phyloP scores from a whole-genome alignment of 1,140 invertebrate species.

The Archegozetes longisetosus region DNA sequence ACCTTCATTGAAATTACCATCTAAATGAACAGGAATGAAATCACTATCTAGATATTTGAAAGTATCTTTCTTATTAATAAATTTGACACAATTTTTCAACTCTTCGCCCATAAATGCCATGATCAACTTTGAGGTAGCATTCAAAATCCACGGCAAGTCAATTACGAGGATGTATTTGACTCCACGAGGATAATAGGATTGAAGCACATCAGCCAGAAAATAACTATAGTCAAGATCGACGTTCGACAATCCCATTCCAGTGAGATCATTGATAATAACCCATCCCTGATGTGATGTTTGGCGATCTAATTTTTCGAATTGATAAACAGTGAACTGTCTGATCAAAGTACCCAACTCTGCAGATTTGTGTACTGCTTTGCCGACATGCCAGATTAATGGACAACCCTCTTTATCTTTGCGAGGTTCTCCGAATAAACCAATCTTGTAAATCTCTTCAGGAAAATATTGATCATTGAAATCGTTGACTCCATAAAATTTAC shows the following conservation, averaged over 20 bases:
- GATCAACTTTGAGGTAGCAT: background rate
- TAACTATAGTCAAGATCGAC: background rate
- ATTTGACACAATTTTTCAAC: background rate
- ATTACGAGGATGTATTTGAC: background rate
- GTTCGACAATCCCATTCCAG: background rate
- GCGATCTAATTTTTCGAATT: slow-evolving; percentile 5
- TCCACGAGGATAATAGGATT: background rate
- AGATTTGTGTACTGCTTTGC: background rate
- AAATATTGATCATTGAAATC: slow-evolving; percentile 9
- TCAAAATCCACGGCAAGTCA: slow-evolving; percentile 4
- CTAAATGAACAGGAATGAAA: background rate
- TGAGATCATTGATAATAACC: background rate
- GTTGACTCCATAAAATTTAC: slow-evolving; percentile 14
- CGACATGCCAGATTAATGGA: background rate
- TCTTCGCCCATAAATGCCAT: background rate
- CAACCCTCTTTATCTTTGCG: background rate
- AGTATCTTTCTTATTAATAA: background rate
- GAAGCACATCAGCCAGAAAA: background rate
- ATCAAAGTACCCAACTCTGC: background rate
- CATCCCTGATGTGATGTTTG: background rate
- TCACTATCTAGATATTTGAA: background rate
- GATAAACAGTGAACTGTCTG: background rate
- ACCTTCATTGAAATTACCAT: background rate
- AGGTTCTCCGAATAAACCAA: background rate
- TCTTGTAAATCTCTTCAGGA: slow-evolving; percentile 6